Conservation (phyloP, 37 sponge, comb jelly and placozoan species). For the Halisarca cf. caerulea region DNA sequence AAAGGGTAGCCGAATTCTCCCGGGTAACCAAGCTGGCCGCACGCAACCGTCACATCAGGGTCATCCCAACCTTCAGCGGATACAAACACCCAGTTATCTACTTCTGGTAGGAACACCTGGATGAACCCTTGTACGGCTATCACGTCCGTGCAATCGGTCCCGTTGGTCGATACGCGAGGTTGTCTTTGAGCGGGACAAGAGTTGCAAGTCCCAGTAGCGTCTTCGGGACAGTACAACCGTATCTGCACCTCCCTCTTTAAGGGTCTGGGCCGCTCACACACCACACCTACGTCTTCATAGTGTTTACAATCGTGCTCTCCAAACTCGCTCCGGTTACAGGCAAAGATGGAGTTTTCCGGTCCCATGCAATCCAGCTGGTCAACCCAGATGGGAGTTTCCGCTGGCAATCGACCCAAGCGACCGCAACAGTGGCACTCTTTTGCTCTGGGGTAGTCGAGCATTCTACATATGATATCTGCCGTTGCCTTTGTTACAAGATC, state of each 20-base stretch:
- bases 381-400: neutral
- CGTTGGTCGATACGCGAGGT: neutral
- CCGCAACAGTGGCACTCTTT: neutral
- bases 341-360: neutral
- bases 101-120: slow-evolving; percentile 2
- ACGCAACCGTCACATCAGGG: neutral
- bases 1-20: neutral
- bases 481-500: neutral
- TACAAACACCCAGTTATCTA: slow-evolving; percentile 50
- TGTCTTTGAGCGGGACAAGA: neutral
- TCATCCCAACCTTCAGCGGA: slow-evolving; percentile 49
- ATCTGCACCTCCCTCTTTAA: neutral
- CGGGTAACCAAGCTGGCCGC: slow-evolving; percentile 40
- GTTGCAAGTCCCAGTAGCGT: neutral
- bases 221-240: slow-evolving; percentile 11
- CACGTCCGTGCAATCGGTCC: neutral
- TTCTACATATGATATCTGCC: slow-evolving; percentile 9
- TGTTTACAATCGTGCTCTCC: neutral
- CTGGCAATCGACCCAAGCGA: neutral
- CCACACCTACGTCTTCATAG: neutral
- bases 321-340: neutral
- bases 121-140: neutral
- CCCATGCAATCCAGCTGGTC: neutral
- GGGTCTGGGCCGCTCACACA: neutral
- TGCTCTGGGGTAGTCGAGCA: slow-evolving; percentile 1